Conservation (phyloP, 2,113 vertebrate genomes). For the Burhinus bistriatus region DNA sequence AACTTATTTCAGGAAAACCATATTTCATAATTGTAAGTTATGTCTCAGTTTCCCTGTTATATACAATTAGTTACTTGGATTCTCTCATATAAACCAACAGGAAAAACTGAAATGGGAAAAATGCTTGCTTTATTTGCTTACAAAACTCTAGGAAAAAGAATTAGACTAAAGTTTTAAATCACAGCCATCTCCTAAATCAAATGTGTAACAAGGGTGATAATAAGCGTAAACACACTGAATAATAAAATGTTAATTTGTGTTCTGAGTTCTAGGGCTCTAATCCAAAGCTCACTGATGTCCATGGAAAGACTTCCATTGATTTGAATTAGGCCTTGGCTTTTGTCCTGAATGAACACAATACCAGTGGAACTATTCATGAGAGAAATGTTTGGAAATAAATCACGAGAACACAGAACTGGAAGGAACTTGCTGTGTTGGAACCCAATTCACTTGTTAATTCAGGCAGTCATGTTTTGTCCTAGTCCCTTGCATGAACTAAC, state of each 20-base stretch:
- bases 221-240: conserved; percentile 13
- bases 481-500: not conserved
- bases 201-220: conserved; percentile 20
- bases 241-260: conserved; percentile 19
- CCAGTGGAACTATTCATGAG: not conserved
- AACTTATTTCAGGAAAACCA: not conserved
- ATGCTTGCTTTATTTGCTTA: conserved; percentile 17
- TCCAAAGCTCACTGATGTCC: conserved; percentile 1
- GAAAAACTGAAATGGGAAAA: not conserved
- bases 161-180: conserved; percentile 39
- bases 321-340: conserved; percentile 42
- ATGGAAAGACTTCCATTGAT: conserved; percentile 27
- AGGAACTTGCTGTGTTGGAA: not conserved
- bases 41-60: not conserved
- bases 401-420: not conserved
- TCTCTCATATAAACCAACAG: not conserved
- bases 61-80: not conserved
- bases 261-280: conserved; percentile 15
- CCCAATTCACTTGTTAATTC: conserved; percentile 28
- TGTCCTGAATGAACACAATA: conserved; percentile 39
- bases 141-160: conserved; percentile 36
- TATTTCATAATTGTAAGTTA: not conserved
- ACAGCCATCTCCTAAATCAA: conserved; percentile 18
- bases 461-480: not conserved
- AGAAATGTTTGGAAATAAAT: conserved; percentile 46